Conservation (phyloP, 1,140 invertebrate species). For the Stegodyphus mimosarum region DNA sequence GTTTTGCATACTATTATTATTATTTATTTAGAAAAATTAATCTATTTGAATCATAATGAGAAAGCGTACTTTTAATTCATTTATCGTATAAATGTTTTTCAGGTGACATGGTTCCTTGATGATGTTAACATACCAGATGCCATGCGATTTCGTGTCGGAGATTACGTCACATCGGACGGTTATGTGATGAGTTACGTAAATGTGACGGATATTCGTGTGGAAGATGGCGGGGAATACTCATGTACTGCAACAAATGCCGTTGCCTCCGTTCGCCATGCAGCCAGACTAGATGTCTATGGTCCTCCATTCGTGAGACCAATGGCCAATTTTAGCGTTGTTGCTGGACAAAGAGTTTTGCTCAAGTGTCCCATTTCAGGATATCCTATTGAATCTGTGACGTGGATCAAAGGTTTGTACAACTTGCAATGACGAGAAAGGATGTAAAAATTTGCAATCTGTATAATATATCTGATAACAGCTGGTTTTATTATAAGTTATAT, state of each 20-base stretch:
- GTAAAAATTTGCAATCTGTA: too few relatives aligned
- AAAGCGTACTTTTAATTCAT: too few relatives aligned
- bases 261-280: constrained; percentile 77
- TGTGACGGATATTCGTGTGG: constrained; percentile 86
- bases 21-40: too few relatives aligned
- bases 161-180: constrained; percentile 90
- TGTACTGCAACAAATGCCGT: constrained; percentile 88
- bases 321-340: constrained; percentile 69
- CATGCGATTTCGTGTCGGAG: constrained; percentile 74
- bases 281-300: constrained; percentile 83
- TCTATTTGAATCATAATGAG: too few relatives aligned
- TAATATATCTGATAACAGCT: too few relatives aligned
- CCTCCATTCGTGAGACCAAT: constrained; percentile 67
- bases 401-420: constrained; percentile 72
- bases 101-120: constrained; percentile 94
- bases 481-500: too few relatives aligned
- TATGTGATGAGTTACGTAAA: constrained; percentile 95
- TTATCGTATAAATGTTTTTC: not conserved
- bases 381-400: constrained; percentile 67
- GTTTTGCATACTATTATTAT: too few relatives aligned
- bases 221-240: constrained; percentile 92
- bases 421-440: too few relatives aligned
- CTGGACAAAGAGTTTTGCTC: constrained; percentile 67
- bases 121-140: constrained; percentile 68
- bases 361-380: constrained; percentile 65